Evolutionary conservation across 2,797 vertebrate genomes (phyloP).

Genomic region (Mormyrus proboscirostris): DNA sequence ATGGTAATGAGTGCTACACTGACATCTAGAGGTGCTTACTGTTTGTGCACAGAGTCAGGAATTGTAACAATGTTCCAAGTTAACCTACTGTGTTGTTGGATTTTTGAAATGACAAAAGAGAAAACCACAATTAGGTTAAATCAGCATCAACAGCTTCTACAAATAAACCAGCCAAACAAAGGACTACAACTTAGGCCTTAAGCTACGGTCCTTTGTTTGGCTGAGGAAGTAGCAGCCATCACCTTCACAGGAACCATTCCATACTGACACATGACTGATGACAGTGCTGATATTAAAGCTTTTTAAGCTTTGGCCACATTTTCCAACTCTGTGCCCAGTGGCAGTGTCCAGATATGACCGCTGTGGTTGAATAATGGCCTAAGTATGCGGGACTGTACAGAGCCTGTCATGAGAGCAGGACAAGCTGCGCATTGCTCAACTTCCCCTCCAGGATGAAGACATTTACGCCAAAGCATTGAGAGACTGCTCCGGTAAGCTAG

Average conservation of each 20-base stretch:
- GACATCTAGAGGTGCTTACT: not conserved
- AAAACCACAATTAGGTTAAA: not conserved
- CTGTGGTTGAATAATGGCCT: conserved; percentile 47
- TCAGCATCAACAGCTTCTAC: not conserved
- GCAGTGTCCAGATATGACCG: conserved; percentile 39
- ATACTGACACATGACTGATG: not conserved
- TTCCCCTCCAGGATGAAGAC: conserved; percentile 39
- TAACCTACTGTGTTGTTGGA: not conserved
- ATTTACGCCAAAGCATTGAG: not conserved
- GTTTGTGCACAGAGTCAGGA: not conserved
- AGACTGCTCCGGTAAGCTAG: not conserved
- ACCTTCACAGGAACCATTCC: not conserved
- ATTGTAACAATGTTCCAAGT: not conserved
- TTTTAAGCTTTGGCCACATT: conserved; percentile 30
- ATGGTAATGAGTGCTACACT: not conserved
- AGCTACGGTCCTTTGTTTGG: not conserved
- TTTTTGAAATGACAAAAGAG: not conserved
- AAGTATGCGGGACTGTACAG: conserved; percentile 36
- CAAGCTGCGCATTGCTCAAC: conserved; percentile 50
- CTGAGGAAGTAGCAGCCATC: not conserved
- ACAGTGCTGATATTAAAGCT: not conserved
- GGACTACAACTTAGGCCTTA: not conserved
- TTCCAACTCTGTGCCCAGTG: conserved; percentile 42
- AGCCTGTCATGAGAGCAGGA: conserved; percentile 47
- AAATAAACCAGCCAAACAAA: not conserved